phyloP scores from a whole-genome alignment of 2,113 vertebrate species.

The Neomonachus schauinslandi region DNA sequence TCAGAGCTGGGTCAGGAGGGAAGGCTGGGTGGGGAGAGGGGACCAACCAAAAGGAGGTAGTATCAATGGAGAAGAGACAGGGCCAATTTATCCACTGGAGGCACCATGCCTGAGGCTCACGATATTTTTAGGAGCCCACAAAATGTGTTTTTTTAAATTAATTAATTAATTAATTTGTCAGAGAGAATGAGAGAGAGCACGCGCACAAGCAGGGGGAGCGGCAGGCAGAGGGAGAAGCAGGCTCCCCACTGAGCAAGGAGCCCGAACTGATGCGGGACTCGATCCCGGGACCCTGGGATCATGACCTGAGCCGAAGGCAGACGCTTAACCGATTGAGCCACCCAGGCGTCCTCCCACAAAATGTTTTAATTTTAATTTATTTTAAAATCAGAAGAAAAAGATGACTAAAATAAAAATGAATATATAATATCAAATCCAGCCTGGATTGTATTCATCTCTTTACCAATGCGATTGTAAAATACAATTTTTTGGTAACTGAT shows the following conservation, averaged over 20 bases:
- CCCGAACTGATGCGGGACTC: accelerated
- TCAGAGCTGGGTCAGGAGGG: background rate
- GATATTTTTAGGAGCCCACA: background rate
- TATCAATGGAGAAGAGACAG: background rate
- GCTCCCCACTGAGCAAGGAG: background rate
- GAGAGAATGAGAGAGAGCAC: background rate
- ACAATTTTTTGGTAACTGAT: background rate
- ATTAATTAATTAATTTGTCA: background rate
- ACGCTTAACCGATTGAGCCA: background rate
- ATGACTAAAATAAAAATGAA: background rate
- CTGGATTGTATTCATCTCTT: background rate
- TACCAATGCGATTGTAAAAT: background rate
- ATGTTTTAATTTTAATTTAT: background rate
- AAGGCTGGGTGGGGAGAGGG: background rate
- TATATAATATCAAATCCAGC: background rate
- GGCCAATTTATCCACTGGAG: background rate
- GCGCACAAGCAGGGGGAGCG: too few relatives aligned
- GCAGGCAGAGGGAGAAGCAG: background rate
- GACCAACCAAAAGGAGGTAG: background rate
- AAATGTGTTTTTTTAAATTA: background rate
- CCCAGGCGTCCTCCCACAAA: background rate
- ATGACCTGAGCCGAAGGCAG: background rate
- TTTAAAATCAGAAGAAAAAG: conserved; percentile 30
- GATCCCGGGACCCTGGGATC: background rate
- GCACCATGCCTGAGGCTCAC: background rate